Percentiles rank a stretch among this genome's conserved stretches.
Conservation (phyloP, 2,113 vertebrate species). For the Drymodes brunneopygia region DNA sequence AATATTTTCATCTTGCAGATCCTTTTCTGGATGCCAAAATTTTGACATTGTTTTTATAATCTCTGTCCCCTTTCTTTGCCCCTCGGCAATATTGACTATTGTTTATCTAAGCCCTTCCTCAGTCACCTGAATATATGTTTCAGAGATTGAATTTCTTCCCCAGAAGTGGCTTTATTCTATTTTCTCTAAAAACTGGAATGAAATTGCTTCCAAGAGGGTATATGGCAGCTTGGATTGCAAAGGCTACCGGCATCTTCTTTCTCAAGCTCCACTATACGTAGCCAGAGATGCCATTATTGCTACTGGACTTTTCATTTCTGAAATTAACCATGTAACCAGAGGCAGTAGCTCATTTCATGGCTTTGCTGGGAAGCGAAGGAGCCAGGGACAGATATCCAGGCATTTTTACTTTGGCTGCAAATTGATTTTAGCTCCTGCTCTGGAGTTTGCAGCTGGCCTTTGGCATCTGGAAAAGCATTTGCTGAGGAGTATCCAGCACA, state of each 20-base stretch:
- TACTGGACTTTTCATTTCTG: conserved; percentile 23
- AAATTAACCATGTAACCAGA: conserved; percentile 50
- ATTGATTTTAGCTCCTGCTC: conserved; percentile 38
- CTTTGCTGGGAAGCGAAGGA: not conserved
- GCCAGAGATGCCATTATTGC: not conserved
- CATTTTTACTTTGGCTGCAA: conserved; percentile 29
- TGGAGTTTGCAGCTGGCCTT: conserved; percentile 20
- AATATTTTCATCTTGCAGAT: not conserved
- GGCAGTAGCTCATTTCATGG: conserved; percentile 39
- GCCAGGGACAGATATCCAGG: not conserved
- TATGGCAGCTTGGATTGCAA: not conserved
- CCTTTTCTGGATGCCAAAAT: not conserved
- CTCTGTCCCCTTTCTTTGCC: not conserved
- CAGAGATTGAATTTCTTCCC: not conserved
- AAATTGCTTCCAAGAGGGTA: not conserved
- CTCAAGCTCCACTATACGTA: not conserved
- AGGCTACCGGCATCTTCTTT: not conserved
- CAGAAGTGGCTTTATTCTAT: not conserved
- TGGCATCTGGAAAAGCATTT: not conserved
- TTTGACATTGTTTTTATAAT: not conserved
- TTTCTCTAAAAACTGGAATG: not conserved
- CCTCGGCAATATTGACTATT: not conserved
- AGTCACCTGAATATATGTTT: not conserved
- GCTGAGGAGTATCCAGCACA: not conserved
- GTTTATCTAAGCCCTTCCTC: not conserved